Evolutionary conservation across 2,888 invertebrate genomes (phyloP), one percentile per base, ranked within the genome.

Genomic region (Adineta ricciae): DNA sequence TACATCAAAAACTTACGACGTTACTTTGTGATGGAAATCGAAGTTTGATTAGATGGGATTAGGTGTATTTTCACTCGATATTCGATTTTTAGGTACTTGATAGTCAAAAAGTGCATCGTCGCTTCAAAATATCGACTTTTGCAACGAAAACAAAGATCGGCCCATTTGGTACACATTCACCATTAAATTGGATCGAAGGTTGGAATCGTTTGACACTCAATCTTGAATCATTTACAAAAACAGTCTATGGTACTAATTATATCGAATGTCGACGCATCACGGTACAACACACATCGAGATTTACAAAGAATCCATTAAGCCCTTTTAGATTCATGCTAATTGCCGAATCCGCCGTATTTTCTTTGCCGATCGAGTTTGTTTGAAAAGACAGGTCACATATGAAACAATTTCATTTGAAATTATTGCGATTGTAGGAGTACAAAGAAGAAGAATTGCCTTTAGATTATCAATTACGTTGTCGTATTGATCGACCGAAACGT

Each of bases 171-270:
- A 52, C 83, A 21, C 52, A 52, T 83, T 52, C 52, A 52, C 83
- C 83, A 5, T 52, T 83, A 49, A 83, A 49, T 27, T 83, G 83
- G 83, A 50, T 52, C 32, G 83, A 83, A 52, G 83, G 83, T 24
- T 83, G 83, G 83, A 83, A 83, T 83, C 83, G 49, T 32, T 52
- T 83, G 36, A 49, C 83, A 27, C 49, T 83, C 9, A 83, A 83
- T 52, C 41, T 83, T 36, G 32, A 83, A 38, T 49, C 49, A 49
- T 83, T 83, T 83, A 50, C 50, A 16, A 83, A 83, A 83, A 49
- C 49, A 50, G 52, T 83, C 50, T 83, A 50, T 36, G 50, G 52
- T 21, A 83, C 83, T 27, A 41, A 83, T 83, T 83, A 50, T 52
- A 16, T 52, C 49, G 50, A 50, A 83, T 83, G 83, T 52, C 36